Evolutionary conservation across 92 coral and sea anemone species (phyloP), one percentile per base, ranked within the genome.

Genomic region (Blastomussa wellsi): DNA sequence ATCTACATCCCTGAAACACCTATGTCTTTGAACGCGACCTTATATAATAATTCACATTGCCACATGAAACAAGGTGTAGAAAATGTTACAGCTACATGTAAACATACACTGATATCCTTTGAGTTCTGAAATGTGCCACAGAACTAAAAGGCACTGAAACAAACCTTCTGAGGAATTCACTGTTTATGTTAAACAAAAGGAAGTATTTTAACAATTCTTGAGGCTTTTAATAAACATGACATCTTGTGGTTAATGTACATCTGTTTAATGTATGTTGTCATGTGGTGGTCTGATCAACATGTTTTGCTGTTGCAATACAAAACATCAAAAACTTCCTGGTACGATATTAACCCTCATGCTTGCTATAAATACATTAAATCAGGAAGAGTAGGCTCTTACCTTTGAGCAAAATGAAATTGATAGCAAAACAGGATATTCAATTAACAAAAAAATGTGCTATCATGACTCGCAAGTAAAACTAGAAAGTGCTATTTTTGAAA

Each of bases 21-120:
- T 2, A 70, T 70, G 44, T 70, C 44, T 48, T 48, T 70, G 75
- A 70, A 70, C 75, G 44, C 75, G 44, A 32, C 75, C 75, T n/a
- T n/a, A n/a, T n/a, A n/a, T n/a, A n/a, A n/a, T n/a, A n/a, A n/a
- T n/a, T n/a, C n/a, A n/a, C n/a, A n/a, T n/a, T n/a, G n/a, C n/a
- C n/a, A n/a, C n/a, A n/a, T n/a, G n/a, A n/a, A n/a, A n/a, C n/a
- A n/a, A n/a, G n/a, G n/a, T n/a, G n/a, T n/a, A n/a, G n/a, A n/a
- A n/a, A n/a, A n/a, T n/a, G 31, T 29, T 62, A 29, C 44, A 39
- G 3, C 4, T 39, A 39, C 49, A 44, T 44, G 49, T 44, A 44
- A 44, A 7, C 49, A 57, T 26, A 52, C 22, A 62, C 7, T 11
- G 33, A 62, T 28, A 26, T n/a, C n/a, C n/a, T 62, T 9, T 62